phyloP scores from a whole-genome alignment of 1,140 invertebrate species.

The Paramacrobiotus metropolitanus region DNA sequence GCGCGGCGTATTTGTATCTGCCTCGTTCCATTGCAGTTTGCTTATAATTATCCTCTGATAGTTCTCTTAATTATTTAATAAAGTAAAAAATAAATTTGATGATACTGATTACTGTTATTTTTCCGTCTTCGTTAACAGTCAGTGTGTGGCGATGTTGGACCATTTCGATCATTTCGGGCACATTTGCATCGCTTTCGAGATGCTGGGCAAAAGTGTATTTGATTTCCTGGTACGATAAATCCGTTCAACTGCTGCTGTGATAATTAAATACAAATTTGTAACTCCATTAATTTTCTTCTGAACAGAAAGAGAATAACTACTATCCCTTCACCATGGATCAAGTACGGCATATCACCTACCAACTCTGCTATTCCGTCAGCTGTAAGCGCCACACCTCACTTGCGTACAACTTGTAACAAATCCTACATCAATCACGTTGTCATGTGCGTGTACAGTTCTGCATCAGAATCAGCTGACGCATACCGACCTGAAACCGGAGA shows the following conservation, averaged over 20 bases:
- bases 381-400: slow-evolving; percentile 19
- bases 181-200: slow-evolving; percentile 31
- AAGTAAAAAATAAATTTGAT: too few species aligned
- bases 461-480: slow-evolving; percentile 33
- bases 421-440: background rate
- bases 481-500: slow-evolving; percentile 34
- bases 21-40: too few species aligned
- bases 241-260: too few species aligned
- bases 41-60: too few species aligned
- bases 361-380: slow-evolving; percentile 29
- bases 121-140: slow-evolving; percentile 18
- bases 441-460: slow-evolving; percentile 22
- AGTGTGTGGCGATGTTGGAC: slow-evolving; percentile 30
- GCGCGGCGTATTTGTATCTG: too few species aligned
- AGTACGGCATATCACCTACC: slow-evolving; percentile 30
- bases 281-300: too few species aligned
- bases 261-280: too few species aligned
- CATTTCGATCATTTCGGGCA: slow-evolving; percentile 33
- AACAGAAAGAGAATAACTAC: slow-evolving; percentile 32
- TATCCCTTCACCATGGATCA: slow-evolving; percentile 31
- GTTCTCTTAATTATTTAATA: too few species aligned
- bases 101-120: too few species aligned
- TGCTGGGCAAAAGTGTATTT: slow-evolving; percentile 32
- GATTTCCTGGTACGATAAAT: slow-evolving; percentile 29
- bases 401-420: too few species aligned